phyloP scores from a whole-genome alignment of 2,888 invertebrate species.

The Spilarctia lutea region DNA sequence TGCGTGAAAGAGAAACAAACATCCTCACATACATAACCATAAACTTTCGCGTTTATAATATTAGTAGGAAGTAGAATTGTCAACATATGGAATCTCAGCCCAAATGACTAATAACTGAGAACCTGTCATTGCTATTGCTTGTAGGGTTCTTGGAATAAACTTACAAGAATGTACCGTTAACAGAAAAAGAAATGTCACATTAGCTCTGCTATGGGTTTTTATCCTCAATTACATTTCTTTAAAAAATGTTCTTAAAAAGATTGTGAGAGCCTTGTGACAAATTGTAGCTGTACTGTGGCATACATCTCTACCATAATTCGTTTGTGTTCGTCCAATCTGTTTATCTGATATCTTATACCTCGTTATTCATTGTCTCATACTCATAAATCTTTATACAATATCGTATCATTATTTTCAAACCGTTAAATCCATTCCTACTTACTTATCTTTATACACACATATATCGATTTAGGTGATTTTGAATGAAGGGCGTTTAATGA shows the following conservation, averaged over 20 bases:
- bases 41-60: too few relatives aligned
- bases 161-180: neutral
- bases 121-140: neutral
- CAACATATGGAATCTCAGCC: neutral
- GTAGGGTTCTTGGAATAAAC: neutral
- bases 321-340: constrained; percentile 30
- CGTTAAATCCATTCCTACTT: neutral
- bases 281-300: constrained; percentile 21
- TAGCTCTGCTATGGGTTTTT: neutral
- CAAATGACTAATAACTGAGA: neutral
- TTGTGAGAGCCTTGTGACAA: constrained; percentile 26
- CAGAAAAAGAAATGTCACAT: neutral
- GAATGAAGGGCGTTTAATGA: constrained; percentile 1
- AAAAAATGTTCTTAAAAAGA: constrained; percentile 1
- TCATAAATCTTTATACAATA: constrained; percentile 34
- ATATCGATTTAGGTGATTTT: neutral
- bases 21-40: too few relatives aligned
- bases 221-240: neutral
- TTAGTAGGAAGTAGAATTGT: too few relatives aligned
- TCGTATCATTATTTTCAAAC: constrained; percentile 26
- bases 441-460: neutral
- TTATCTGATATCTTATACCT: constrained; percentile 32
- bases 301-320: constrained; percentile 17
- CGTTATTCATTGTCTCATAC: constrained; percentile 34
- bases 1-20: too few relatives aligned